These are phyloP conservation scores for Drosophila ananassae DNA, from an alignment of 1,140 invertebrate species.

Conservation along the genomic window DNA sequence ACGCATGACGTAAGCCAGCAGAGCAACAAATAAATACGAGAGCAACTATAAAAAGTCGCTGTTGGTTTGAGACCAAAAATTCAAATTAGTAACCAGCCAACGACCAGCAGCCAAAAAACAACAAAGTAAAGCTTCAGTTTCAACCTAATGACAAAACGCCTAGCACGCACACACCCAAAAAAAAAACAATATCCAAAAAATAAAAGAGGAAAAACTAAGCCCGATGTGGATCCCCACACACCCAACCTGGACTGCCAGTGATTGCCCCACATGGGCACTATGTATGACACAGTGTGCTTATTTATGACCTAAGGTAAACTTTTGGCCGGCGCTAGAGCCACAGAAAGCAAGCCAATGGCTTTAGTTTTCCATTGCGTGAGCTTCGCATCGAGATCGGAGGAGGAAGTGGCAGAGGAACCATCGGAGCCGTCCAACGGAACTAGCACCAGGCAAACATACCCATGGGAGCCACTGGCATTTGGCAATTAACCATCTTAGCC, in stretches of 20 bases:
- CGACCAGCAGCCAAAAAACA: slow-evolving; percentile 20
- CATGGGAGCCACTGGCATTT: slow-evolving; percentile 28
- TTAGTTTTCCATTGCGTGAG: slow-evolving; percentile 44
- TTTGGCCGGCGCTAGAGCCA: slow-evolving; percentile 43
- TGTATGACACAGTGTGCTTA: slow-evolving; percentile 57
- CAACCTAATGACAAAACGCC: slow-evolving; percentile 67
- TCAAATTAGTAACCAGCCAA: slow-evolving; percentile 57
- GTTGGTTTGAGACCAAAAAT: slow-evolving; percentile 40
- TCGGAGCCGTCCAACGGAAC: slow-evolving; percentile 18
- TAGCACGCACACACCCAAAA: slow-evolving; percentile 48
- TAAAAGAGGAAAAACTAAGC: slow-evolving; percentile 32
- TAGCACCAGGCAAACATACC: slow-evolving; percentile 19
- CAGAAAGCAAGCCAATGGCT: slow-evolving; percentile 38
- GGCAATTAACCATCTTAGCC: slow-evolving; percentile 39
- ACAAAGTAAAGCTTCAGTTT: slow-evolving; percentile 40
- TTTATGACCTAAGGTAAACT: slow-evolving; percentile 66
- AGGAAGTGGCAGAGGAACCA: slow-evolving; percentile 5
- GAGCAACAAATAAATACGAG: slow-evolving; percentile 38
- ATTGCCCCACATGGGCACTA: slow-evolving; percentile 60
- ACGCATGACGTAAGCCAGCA: slow-evolving; percentile 53
- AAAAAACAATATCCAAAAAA: slow-evolving; percentile 1
- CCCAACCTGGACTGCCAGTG: slow-evolving; percentile 31
- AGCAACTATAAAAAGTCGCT: slow-evolving; percentile 55
- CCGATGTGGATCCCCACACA: slow-evolving; percentile 19
- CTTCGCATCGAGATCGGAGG: slow-evolving; percentile 10